A percentile compares a stretch with the other conserved stretches of the same genome.
phyloP scores from a whole-genome alignment of 2,113 vertebrate species.

The Pandion haliaetus region DNA sequence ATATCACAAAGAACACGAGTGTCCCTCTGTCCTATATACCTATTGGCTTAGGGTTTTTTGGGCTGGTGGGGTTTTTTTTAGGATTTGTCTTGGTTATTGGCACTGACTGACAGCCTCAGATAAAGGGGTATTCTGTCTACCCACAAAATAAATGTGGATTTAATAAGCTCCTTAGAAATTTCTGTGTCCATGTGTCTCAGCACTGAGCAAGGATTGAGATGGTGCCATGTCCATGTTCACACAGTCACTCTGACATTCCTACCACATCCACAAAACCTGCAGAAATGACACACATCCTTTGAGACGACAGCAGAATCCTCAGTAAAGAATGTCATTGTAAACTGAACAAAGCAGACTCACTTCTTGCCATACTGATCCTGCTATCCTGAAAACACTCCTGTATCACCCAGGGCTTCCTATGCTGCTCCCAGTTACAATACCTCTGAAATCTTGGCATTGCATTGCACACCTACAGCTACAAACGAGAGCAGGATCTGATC shows the following conservation, averaged over 20 bases:
- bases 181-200: neutral
- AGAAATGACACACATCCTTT: neutral
- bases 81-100: neutral
- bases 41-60: neutral
- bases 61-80: neutral
- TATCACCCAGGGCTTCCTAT: neutral
- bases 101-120: neutral
- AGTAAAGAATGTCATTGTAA: neutral
- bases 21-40: neutral
- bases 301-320: neutral
- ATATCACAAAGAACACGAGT: neutral
- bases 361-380: neutral
- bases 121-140: neutral
- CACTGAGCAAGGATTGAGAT: neutral
- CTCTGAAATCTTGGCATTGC: neutral
- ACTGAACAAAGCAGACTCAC: neutral
- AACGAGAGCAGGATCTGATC: neutral
- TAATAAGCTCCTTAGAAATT: neutral
- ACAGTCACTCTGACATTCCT: neutral
- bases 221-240: neutral
- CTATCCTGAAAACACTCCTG: neutral
- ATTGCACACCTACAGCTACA: neutral
- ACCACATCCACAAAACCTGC: neutral
- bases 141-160: neutral
- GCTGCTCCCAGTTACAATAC: neutral